Evolutionary conservation across 2,888 invertebrate species (phyloP).

Genomic region (Lordiphosa fenestrarum): DNA sequence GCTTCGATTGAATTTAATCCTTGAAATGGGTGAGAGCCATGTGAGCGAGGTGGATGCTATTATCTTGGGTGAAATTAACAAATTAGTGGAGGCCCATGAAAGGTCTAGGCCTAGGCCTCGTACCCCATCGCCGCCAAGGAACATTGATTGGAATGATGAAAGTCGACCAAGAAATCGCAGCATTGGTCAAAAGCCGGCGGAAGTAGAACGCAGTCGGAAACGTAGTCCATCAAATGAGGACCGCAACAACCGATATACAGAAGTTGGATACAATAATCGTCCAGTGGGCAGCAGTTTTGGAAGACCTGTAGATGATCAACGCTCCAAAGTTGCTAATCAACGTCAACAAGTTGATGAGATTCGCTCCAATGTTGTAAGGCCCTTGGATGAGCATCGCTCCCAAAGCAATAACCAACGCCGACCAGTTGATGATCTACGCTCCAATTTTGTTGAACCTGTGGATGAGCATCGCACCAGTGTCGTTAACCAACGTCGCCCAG

Average conservation of each 20-base stretch:
- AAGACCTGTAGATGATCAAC: too few species aligned
- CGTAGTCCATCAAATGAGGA: too few species aligned
- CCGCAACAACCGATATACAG: background rate
- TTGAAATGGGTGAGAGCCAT: conserved; percentile 36
- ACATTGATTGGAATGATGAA: conserved; percentile 44
- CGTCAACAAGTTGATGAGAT: too few species aligned
- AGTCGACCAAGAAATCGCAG: conserved; percentile 8
- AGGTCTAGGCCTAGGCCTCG: conserved; percentile 2
- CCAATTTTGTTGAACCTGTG: too few species aligned
- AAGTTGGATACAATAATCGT: background rate
- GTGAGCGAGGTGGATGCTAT: conserved; percentile 28
- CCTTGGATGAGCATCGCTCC: too few species aligned
- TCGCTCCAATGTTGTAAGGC: too few species aligned
- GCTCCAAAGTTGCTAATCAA: too few species aligned
- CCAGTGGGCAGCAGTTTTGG: too few species aligned
- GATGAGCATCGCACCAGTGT: too few species aligned
- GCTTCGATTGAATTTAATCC: conserved; percentile 27
- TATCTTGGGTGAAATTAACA: conserved; percentile 25
- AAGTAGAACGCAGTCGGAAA: background rate
- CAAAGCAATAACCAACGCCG: too few species aligned
- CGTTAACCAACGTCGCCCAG: too few species aligned
- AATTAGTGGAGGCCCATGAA: conserved; percentile 15
- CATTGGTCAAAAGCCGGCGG: background rate
- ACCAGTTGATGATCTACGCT: too few species aligned
- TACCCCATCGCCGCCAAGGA: conserved; percentile 49